Percentiles rank a stretch among this genome's conserved stretches.
These are phyloP conservation scores for Drosophila eugracilis DNA, from an alignment of 1,140 invertebrate genomes.

Conservation along the genomic window DNA sequence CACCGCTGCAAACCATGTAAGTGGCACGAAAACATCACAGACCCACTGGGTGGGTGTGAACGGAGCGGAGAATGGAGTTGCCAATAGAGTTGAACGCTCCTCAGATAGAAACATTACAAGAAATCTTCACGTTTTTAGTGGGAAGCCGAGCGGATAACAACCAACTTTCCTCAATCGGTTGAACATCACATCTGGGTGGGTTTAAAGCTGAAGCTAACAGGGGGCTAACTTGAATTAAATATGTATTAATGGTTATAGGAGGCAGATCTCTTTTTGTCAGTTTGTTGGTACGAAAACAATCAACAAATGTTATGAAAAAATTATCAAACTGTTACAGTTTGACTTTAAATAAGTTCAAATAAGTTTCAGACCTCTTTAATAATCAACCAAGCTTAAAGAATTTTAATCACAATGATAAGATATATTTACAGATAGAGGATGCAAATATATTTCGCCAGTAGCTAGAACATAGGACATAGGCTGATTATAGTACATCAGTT, in stretches of 20 bases:
- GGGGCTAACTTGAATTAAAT: neutral
- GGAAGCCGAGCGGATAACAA: slow-evolving; percentile 28
- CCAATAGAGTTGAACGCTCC: slow-evolving; percentile 36
- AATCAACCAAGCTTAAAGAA: neutral
- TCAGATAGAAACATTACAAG: slow-evolving; percentile 28
- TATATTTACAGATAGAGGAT: no score
- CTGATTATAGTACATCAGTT: no score
- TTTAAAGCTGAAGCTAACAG: slow-evolving; percentile 4
- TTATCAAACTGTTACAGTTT: no score
- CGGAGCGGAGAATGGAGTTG: neutral
- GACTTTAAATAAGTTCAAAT: no score
- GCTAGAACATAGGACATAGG: no score
- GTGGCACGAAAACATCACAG: slow-evolving; percentile 35
- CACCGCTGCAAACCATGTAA: slow-evolving; percentile 38
- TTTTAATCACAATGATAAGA: no score
- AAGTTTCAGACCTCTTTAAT: no score
- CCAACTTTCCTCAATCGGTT: slow-evolving; percentile 17
- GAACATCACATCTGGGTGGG: slow-evolving; percentile 2
- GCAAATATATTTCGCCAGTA: no score
- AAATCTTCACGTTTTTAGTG: slow-evolving; percentile 49
- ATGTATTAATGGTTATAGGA: neutral
- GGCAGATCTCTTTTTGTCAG: neutral
- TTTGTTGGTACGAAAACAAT: no score
- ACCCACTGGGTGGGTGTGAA: slow-evolving; percentile 11
- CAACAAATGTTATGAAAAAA: no score